Percentiles rank a stretch among this genome's conserved stretches.
phyloP scores from a whole-genome alignment of 2,888 invertebrate species.

The Drosophila neotestacea region DNA sequence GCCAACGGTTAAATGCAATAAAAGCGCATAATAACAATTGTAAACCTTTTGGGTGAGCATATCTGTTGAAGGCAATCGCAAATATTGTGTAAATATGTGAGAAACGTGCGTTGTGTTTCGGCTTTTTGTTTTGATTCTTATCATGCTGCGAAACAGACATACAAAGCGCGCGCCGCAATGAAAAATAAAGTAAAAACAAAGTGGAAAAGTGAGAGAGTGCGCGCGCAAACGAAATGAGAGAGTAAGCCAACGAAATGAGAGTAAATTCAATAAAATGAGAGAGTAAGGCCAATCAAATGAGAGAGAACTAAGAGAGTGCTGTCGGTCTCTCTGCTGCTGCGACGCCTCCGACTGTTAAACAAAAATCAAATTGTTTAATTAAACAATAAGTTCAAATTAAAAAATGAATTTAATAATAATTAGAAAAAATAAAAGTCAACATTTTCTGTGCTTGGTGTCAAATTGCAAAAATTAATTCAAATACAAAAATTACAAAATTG shows the following conservation, averaged over 20 bases:
- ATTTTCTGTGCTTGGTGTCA: too few species aligned
- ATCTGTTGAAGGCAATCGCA: background rate
- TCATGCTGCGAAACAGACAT: slow-evolving; percentile 64
- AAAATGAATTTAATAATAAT: too few species aligned
- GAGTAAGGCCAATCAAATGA: slow-evolving; percentile 42
- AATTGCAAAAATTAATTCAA: too few species aligned
- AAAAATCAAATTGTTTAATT: too few species aligned
- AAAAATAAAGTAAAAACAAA: slow-evolving; percentile 75
- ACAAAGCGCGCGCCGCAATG: slow-evolving; percentile 48
- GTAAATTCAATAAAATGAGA: slow-evolving; percentile 36
- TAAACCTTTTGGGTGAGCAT: background rate
- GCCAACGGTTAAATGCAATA: slow-evolving; percentile 5
- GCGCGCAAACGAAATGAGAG: slow-evolving; percentile 45
- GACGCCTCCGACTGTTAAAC: slow-evolving; percentile 34
- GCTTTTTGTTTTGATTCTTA: slow-evolving; percentile 82
- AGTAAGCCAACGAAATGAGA: background rate
- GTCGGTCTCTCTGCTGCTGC: slow-evolving; percentile 11
- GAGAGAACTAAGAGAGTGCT: slow-evolving; percentile 3
- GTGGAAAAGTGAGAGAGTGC: slow-evolving; percentile 56
- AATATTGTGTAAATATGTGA: slow-evolving; percentile 1
- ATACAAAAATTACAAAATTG: too few species aligned
- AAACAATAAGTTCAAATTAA: too few species aligned
- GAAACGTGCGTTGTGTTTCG: slow-evolving; percentile 56
- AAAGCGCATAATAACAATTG: background rate
- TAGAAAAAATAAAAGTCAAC: too few species aligned